phyloP scores from a whole-genome alignment of 2,113 vertebrate genomes.

The Psittacula cyanocephala region DNA sequence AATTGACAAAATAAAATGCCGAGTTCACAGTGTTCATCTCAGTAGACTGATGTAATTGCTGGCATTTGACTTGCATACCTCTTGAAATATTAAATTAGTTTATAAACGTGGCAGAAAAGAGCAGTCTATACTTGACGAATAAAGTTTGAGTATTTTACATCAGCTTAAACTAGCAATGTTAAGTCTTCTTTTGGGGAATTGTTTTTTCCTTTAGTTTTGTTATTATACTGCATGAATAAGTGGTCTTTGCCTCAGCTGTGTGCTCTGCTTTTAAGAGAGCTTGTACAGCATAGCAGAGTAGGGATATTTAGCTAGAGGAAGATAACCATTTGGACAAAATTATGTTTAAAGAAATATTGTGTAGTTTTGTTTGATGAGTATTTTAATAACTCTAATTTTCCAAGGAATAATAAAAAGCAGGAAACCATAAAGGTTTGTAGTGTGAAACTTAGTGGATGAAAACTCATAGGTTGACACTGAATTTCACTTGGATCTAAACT shows the following conservation, averaged over 20 bases:
- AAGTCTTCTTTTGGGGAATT: neutral
- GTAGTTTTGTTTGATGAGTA: neutral
- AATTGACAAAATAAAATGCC: conserved; percentile 11
- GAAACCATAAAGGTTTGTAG: neutral
- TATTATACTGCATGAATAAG: neutral
- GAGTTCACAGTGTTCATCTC: conserved; percentile 54
- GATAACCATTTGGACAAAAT: neutral
- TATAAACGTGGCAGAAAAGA: conserved; percentile 63
- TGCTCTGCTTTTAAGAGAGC: neutral
- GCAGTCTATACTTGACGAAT: conserved; percentile 32
- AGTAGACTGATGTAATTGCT: conserved; percentile 61
- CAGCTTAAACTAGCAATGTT: conserved; percentile 11
- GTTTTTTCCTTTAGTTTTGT: neutral
- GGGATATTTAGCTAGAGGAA: neutral
- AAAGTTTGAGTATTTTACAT: conserved; percentile 48
- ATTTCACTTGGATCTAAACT: conserved; percentile 73
- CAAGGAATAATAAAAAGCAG: neutral
- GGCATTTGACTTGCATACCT: conserved; percentile 53
- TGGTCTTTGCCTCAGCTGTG: neutral
- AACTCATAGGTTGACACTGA: conserved; percentile 39
- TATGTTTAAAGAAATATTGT: neutral
- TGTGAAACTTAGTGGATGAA: conserved; percentile 27
- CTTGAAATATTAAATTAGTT: conserved; percentile 67
- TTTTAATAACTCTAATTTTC: neutral
- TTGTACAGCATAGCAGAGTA: neutral